phyloP scores from a whole-genome alignment of 2,797 vertebrate genomes.

The Pelochelys cantorii region DNA sequence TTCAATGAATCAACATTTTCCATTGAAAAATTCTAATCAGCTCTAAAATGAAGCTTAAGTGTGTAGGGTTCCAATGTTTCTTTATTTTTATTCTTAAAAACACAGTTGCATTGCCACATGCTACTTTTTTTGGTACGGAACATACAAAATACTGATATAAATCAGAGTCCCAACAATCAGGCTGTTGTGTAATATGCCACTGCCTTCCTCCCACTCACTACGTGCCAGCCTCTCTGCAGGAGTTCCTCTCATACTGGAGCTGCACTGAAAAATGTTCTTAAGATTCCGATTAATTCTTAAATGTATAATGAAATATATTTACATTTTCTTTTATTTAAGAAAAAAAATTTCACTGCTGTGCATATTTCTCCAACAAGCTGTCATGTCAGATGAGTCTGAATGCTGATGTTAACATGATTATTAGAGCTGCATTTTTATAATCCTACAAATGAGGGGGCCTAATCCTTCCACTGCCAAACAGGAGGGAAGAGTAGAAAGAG shows the following conservation, averaged over 20 bases:
- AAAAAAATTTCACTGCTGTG: not conserved
- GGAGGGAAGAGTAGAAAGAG: not conserved
- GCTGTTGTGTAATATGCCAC: constrained; percentile 60
- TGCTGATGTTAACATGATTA: not conserved
- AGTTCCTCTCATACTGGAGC: constrained; percentile 44
- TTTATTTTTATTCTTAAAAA: constrained; percentile 32
- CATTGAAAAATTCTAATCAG: constrained; percentile 19
- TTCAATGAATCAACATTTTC: constrained; percentile 15
- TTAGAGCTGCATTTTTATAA: not conserved
- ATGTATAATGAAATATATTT: not conserved
- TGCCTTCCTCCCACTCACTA: constrained; percentile 32
- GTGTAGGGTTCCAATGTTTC: not conserved
- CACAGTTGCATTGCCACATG: not conserved
- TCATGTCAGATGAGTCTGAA: not conserved
- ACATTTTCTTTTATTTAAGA: not conserved
- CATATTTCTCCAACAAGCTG: not conserved
- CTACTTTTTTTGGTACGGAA: not conserved
- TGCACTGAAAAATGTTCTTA: constrained; percentile 55
- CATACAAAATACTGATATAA: constrained; percentile 62
- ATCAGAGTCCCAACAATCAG: constrained; percentile 49
- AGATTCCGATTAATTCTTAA: constrained; percentile 18
- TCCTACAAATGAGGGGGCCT: not conserved
- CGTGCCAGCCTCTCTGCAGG: constrained; percentile 58
- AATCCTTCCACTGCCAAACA: not conserved
- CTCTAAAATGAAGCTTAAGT: not conserved